Conservation (phyloP, 2,888 invertebrate genomes). For the Himalopsyche anomala region DNA sequence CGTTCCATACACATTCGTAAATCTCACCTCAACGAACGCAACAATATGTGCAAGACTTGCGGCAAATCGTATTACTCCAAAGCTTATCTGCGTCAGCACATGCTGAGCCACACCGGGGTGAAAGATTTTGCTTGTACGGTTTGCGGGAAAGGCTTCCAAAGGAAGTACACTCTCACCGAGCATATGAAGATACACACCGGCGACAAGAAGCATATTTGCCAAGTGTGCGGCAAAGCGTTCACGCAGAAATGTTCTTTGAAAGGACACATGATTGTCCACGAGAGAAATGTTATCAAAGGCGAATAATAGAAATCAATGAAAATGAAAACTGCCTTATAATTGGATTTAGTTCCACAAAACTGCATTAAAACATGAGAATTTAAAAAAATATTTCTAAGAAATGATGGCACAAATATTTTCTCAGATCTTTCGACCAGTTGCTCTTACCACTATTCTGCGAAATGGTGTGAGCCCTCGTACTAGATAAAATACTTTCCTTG, state of each 20-base stretch:
- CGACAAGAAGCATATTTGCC: constrained; percentile 8
- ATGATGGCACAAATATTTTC: too few species aligned
- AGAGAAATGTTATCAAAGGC: not conserved
- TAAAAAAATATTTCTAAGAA: too few species aligned
- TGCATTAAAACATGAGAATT: too few species aligned
- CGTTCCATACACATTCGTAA: constrained; percentile 23
- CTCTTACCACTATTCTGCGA: too few species aligned
- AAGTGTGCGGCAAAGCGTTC: not conserved
- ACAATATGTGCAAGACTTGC: constrained; percentile 28
- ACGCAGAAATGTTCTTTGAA: constrained; percentile 12
- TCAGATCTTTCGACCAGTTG: too few species aligned
- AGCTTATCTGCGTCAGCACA: constrained; percentile 31
- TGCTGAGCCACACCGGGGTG: constrained; percentile 1
- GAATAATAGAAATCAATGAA: not conserved
- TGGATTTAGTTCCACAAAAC: too few species aligned
- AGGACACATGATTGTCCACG: constrained; percentile 32
- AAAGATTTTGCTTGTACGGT: constrained; percentile 24
- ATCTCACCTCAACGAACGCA: constrained; percentile 11
- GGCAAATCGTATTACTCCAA: constrained; percentile 15
- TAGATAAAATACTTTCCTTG: too few species aligned
- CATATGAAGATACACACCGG: constrained; percentile 33
- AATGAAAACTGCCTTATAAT: too few species aligned
- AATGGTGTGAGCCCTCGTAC: too few species aligned
- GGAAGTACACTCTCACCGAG: constrained; percentile 23
- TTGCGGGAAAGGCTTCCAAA: constrained; percentile 22